Evolutionary conservation across 2,888 invertebrate genomes (phyloP), one percentile per base, ranked within the genome.

Genomic region (Xestobium rufovillosum): DNA sequence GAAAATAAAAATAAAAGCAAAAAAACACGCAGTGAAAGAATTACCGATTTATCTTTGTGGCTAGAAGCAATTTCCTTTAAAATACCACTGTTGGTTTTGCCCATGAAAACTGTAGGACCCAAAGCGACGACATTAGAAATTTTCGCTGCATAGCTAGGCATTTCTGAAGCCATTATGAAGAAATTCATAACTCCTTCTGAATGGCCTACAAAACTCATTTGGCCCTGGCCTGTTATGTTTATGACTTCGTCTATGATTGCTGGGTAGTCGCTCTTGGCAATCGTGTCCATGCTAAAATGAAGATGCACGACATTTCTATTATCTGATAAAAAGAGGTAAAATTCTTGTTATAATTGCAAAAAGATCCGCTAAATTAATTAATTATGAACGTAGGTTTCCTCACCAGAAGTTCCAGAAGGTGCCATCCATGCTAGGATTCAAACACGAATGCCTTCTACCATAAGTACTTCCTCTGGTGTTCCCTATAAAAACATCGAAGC

Each of bases 201-300:
- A 57, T 85, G 83, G 1, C 83, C 87, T 2, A 81, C 61, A 56
- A 82, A 85, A 44, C 75, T 74, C 1, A 87, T 49, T 40, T 75
- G 70, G 2, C 67, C 39, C 13, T 71, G 68, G 0, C 71, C 68
- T 1, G 80, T 80, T 19, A 63, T 60, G 14, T 60, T 52, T 2
- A 77, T 52, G 9, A 79, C 68, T 55, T 78, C 75, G 55, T 87
- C 79, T 14, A 88, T 75, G 70, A 78, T 79, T 1, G 83, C 80
- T 4, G 87, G 83, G 1, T 87, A 55, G 59, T 90, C 88, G 54
- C 75, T 75, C 39, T 68, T 63, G 0, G 83, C 86, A 60, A 86
- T 82, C 54, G 88, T 81, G 56, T 86, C 79, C 76, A 79, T 86
- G 49, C 82, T 82, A 59, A 66, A 73, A 40, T 11, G 10, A 14